Conservation (phyloP, 2,797 vertebrate species). For the Triplophysa yarkandensis region DNA sequence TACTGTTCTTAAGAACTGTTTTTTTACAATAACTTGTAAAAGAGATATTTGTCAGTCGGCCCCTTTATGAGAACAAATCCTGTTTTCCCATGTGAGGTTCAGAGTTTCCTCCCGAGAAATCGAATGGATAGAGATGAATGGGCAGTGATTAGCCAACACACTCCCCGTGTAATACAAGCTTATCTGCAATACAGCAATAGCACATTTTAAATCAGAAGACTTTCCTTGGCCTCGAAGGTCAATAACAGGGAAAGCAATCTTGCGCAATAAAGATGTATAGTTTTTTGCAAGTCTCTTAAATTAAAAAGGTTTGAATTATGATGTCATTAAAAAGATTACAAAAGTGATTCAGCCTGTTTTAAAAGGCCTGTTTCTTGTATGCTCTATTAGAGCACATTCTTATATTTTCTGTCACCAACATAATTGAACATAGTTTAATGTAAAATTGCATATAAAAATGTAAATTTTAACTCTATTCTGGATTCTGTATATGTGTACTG, state of each 20-base stretch:
- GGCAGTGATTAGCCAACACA: conserved; percentile 7
- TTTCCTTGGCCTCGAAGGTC: neutral
- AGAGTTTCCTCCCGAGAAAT: conserved; percentile 2
- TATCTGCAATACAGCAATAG: conserved; percentile 7
- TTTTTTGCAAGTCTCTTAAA: too few species aligned
- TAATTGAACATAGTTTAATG: neutral
- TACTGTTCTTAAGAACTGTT: neutral
- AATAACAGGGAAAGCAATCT: neutral
- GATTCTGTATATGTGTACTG: neutral
- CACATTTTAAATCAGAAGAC: conserved; percentile 22
- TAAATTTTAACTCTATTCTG: neutral
- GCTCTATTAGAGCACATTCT: neutral
- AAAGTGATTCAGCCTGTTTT: too few species aligned
- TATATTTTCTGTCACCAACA: neutral
- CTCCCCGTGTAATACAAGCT: neutral
- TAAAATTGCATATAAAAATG: conserved; percentile 5
- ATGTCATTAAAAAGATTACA: too few species aligned
- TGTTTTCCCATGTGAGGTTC: conserved; percentile 10
- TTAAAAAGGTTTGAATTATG: too few species aligned
- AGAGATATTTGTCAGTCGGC: conserved; percentile 29
- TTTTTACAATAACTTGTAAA: neutral
- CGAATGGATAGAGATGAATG: conserved; percentile 34
- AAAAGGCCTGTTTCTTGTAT: neutral
- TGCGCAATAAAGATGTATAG: neutral
- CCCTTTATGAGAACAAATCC: conserved; percentile 30